Evolutionary conservation across 2,797 vertebrate species (phyloP).

Genomic region (Prionace glauca): DNA sequence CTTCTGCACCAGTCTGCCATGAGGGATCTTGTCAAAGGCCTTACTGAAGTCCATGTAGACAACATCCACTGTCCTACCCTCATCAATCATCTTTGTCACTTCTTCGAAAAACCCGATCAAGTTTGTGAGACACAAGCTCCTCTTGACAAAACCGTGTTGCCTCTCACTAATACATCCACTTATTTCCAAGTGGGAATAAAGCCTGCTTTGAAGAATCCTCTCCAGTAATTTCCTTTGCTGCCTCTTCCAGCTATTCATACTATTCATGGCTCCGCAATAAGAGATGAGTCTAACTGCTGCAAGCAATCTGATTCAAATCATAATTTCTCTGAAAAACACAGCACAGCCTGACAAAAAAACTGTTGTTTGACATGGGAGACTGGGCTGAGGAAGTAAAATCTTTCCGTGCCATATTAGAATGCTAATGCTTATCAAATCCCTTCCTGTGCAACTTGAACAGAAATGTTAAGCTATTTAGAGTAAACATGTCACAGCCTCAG

Average conservation of each 20-base stretch:
- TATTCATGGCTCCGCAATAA: not conserved
- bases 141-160: no score
- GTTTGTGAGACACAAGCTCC: no score
- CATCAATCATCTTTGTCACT: no score
- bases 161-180: no score
- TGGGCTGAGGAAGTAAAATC: not conserved
- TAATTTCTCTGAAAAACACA: not conserved
- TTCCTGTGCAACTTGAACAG: not conserved
- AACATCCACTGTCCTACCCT: no score
- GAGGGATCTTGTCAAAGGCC: no score
- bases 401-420: not conserved
- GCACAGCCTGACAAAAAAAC: not conserved
- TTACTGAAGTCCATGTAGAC: no score
- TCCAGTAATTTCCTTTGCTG: not conserved
- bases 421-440: not conserved
- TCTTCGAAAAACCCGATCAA: no score
- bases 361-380: not conserved
- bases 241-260: not conserved
- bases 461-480: not conserved
- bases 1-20: no score
- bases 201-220: no score
- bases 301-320: slow-evolving; percentile 12
- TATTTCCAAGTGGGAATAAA: no score
- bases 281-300: not conserved
- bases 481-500: not conserved